Conservation (phyloP, 2,888 invertebrate genomes). For the Sturmia bella region DNA sequence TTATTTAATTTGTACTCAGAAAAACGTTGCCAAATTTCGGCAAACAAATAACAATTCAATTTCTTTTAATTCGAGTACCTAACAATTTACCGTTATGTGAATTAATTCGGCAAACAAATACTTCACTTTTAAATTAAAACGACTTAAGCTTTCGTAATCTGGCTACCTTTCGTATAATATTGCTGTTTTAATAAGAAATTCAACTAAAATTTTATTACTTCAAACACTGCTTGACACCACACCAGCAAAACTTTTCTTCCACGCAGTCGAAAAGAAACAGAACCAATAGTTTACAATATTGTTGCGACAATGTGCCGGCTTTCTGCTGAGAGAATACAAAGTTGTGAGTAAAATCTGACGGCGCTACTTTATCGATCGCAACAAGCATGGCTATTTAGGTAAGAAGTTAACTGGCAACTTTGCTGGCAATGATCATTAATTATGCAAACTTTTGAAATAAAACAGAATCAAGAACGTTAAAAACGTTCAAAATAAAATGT, state of each 20-base stretch:
- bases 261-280: constrained; percentile 71
- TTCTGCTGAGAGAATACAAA: constrained; percentile 23
- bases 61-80: constrained; percentile 40
- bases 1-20: constrained; percentile 62
- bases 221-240: constrained; percentile 50
- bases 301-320: constrained; percentile 47
- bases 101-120: neutral
- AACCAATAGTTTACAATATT: constrained; percentile 56
- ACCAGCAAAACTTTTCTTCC: constrained; percentile 68
- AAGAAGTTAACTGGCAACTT: constrained; percentile 16
- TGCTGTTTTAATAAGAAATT: constrained; percentile 32
- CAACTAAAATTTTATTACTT: constrained; percentile 38
- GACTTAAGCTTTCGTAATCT: constrained; percentile 42
- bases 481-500: neutral
- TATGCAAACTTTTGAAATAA: neutral
- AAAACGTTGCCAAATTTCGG: constrained; percentile 68
- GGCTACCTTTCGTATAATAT: constrained; percentile 45
- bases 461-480: neutral
- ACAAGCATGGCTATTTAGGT: neutral
- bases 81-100: constrained; percentile 36
- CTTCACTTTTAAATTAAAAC: constrained; percentile 38
- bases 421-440: neutral
- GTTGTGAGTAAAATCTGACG: neutral
- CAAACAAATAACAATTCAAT: constrained; percentile 56
- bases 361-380: constrained; percentile 30